Evolutionary conservation across 2,888 invertebrate genomes (phyloP), one percentile per base, ranked within the genome.

Genomic region (Dinocampus coccinellae): DNA sequence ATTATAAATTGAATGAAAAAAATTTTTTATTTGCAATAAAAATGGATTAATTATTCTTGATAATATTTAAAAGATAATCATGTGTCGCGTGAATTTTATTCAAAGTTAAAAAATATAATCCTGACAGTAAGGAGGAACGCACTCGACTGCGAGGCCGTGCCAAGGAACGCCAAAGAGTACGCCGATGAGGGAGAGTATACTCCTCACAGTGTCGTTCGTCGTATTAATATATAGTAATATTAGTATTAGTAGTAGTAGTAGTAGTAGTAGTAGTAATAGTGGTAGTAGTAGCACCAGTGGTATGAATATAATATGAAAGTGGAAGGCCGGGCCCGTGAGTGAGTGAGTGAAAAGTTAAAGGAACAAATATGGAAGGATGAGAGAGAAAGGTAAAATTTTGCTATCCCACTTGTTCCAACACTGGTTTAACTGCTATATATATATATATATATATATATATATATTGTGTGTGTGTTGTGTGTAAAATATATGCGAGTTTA

Each of bases 91-190:
- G 47, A 16, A 47, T 47, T n/a, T 47, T 47, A 47, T 16, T 22
- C 39, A 22, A 3, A 39, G 60, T n/a, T 33, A 60, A 65, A 72
- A 69, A 72, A 69, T 42, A 26, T 29, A 55, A 62, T 66, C 73
- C 75, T 76, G 71, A 73, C 77, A 72, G 71, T 70, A 72, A 77
- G 77, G 73, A 76, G 75, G 77, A 77, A 76, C 77, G 75, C 77
- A 76, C 73, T 75, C 75, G 76, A 77, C 77, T 77, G 76, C 74
- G 71, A 62, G 52, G 68, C 36, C 24, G 26, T 33, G 33, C 33
- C 16, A 26, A 47, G 39, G 63, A 63, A 42, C 24, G 39, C 39
- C 60, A 34, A 61, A 62, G 68, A 68, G 10, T 57, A 62, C 58
- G 52, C 57, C 34, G 29, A 69, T 6, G 65, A 58, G 70, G 55